Evolutionary conservation across 2,888 invertebrate genomes (phyloP), one percentile per base, ranked within the genome.

Genomic region (Agapostemon virescens): DNA sequence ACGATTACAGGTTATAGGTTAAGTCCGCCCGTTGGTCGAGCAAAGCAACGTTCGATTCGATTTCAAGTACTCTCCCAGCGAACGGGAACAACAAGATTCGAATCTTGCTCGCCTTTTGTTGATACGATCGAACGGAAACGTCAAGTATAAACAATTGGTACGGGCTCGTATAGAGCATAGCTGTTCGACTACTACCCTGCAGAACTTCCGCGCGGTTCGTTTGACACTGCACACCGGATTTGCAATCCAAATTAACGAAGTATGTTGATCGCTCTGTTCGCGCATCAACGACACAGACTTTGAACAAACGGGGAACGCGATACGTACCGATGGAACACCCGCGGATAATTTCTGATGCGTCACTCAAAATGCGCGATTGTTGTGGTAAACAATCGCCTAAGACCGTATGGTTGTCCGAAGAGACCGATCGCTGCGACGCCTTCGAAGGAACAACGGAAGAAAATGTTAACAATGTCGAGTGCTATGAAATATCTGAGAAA

Each of bases 231-330:
- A n/a, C 49, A 66, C 52, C 69, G 68, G 58, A 88, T 88, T 87
- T 88, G 86, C 85, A 86, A 88, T 84, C 84, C 85, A 86, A 86
- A 88, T 88, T 78, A 85, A 87, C 81, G 71, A 82, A 79, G 77
- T 67, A 76, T 86, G 85, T 76, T 87, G 85, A 85, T 85, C 33
- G 38, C 67, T 17, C n/a, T 33, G 49, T 33, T 42, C 23, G 26
- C 42, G 15, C 45, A 15, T 15, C 38, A 23, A 38, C 30, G 36
- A 17, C 20, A 20, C 42, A 49, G 30, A 80, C 58, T 52, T 78
- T 67, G 2, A 49, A 63, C 52, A 68, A 74, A 81, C 49, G 13
- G n/a, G 20, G n/a, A 58, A 52, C 20, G 1, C 20, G 20, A 5
- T 66, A 40, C 33, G 30, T 33, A 30, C 64, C 20, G 20, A 15